Base-by-base conservation (phyloP, 2,888 invertebrate species). In the Protonemura montana region DNA sequence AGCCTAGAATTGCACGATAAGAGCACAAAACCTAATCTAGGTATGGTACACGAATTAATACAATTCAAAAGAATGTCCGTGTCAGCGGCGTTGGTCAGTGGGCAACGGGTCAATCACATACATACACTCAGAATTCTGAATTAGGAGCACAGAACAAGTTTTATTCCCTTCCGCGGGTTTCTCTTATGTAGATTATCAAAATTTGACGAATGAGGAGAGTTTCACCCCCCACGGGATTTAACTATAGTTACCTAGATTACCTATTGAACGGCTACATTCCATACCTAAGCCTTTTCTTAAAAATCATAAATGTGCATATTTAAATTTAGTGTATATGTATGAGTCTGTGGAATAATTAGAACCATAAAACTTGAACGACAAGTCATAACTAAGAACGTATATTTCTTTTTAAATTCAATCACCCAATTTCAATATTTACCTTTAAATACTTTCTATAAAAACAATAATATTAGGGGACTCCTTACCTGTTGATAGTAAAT, bases 161-260 rank as follows among this genome's bases (percentile, higher is more conserved):
- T 21, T 59, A 59, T 59, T 3, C 59, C 16, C 59, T 59, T 59
- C 59, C 21, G 59, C 59, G 59, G 59, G 59, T 59, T 59, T 59
- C 59, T 59, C 59, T 59, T 59, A 59, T 59, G 59, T 59, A 59
- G 59, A 59, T 59, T 59, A 59, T 21, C 59, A 59, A 59, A 59
- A 59, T 59, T 59, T 59, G 13, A 59, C 7, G 59, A 59, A 59
- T 21, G 59, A 59, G 59, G 16, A 21, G 21, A 59, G 21, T 59
- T 59, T 59, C 59, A 59, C 59, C 59, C 59, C 59, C 59, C 59
- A 59, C 59, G 59, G 59, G 59, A 59, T 10, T 35, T 13, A 13
- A 59, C 13, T 2, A 13, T 21, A 7, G 59, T 59, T 35, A 35
- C 35, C 35, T 10, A 59, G 16, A n/a, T n/a, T n/a, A n/a, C n/a